Evolutionary conservation across 2,888 invertebrate species (phyloP).

Genomic region (Apamea crenata): DNA sequence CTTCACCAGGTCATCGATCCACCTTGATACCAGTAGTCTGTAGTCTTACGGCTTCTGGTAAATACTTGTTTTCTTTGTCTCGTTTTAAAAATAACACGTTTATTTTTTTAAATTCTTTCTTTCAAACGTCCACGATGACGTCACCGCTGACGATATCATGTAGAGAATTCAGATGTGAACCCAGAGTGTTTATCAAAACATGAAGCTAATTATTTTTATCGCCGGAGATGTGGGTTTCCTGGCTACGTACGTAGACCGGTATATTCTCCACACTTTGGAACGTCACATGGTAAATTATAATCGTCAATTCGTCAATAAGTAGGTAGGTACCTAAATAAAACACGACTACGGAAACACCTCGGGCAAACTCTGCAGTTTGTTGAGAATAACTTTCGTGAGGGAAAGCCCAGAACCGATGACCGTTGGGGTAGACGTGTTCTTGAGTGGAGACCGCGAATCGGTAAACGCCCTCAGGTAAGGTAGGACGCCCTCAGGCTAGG

Average conservation of each 20-base stretch:
- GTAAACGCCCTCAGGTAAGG: no score
- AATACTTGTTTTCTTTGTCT: constrained; percentile 24
- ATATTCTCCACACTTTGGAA: constrained; percentile 2
- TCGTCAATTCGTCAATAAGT: no score
- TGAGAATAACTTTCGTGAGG: no score
- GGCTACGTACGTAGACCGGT: constrained; percentile 13
- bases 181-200: constrained; percentile 52
- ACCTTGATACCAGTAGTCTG: constrained; percentile 21
- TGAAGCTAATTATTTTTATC: constrained; percentile 59
- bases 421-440: no score
- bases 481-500: no score
- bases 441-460: no score
- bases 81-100: constrained; percentile 23
- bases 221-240: constrained; percentile 47
- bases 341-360: neutral
- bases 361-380: no score
- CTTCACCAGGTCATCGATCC: constrained; percentile 34
- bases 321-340: neutral
- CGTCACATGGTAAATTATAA: neutral
- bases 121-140: constrained; percentile 27
- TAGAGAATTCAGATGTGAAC: constrained; percentile 32
- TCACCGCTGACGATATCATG: constrained; percentile 33
- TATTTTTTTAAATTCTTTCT: constrained; percentile 18
- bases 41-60: neutral
- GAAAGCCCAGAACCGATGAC: no score